Base-by-base conservation (phyloP, 2,888 invertebrate genomes). In the Andrena trimmerana region DNA sequence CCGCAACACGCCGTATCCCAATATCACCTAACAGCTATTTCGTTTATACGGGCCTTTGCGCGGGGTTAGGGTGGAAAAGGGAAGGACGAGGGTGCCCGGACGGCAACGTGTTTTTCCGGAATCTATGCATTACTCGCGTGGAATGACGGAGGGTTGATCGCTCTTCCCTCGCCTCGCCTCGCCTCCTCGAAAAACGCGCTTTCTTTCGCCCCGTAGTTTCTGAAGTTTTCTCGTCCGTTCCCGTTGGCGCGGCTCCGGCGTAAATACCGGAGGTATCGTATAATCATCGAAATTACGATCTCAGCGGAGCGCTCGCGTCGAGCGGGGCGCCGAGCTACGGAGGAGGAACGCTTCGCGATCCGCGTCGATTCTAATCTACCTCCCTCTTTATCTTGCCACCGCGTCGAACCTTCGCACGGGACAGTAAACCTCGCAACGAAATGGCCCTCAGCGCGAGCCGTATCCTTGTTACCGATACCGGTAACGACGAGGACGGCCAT, bases 11-110 rank as follows among this genome's bases (percentile, higher is more conserved):
- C 89, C 91, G 85, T 89, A 90, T 88, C 86, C 92, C 93, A 91
- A 94, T 94, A 93, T 93, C 91, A 90, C 92, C 93, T 92, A 93
- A 93, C 92, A 93, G 92, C 92, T 90, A 92, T 92, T 92, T 91
- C 92, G 91, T 91, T 92, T 92, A 91, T 93, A 91, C 88, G 86
- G 84, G 69, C 78, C 74, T 73, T 66, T 60, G 82, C 65, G 42
- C 72, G 50, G 57, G 71, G 76, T 69, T 59, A 76, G 63, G 87
- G 79, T 36, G 67, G 68, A 77, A 65, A 82, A 78, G 42, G 42
- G 42, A 42, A 16, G 42, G 42, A 1, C 42, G 57, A 76, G 62
- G 80, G 81, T 59, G 67, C 57, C 24, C 59, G 29, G 52, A 66
- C 71, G 76, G 63, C 72, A 76, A 16, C 78, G 88, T 88, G 88